A percentile compares a stretch with the other conserved stretches of the same genome.
Conservation (phyloP, 2,797 vertebrate genomes). For the Mycteria americana region DNA sequence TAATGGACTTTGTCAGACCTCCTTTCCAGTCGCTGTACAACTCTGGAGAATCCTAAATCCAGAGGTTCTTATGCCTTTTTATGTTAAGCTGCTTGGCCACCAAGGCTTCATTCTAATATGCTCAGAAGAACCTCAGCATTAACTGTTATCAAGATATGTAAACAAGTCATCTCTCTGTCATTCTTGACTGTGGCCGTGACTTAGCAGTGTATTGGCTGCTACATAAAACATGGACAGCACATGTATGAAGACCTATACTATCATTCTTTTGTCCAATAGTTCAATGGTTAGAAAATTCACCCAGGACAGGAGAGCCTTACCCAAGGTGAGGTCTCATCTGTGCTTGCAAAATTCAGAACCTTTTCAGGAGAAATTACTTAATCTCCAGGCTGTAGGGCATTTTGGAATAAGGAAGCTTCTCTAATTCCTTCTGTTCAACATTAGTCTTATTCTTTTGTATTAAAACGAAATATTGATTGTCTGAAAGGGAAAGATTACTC, state of each 20-base stretch:
- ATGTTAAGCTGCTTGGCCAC: background rate
- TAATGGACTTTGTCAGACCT: background rate
- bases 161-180: background rate
- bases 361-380: background rate
- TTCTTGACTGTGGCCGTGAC: background rate
- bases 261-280: background rate
- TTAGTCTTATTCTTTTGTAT: background rate
- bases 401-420: background rate
- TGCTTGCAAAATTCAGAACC: background rate
- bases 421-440: background rate
- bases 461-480: background rate
- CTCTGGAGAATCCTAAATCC: background rate
- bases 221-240: background rate
- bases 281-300: background rate
- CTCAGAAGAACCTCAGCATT: background rate
- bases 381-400: background rate
- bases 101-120: background rate
- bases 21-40: background rate
- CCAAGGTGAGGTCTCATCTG: background rate
- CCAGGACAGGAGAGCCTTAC: background rate
- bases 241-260: background rate
- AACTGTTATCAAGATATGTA: background rate
- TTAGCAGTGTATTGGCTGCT: background rate
- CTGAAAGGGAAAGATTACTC: background rate
- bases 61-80: background rate